A percentile compares a stretch with the other conserved stretches of the same genome.
Conservation (phyloP, 2,113 vertebrate species). For the Urocitellus parryii region DNA sequence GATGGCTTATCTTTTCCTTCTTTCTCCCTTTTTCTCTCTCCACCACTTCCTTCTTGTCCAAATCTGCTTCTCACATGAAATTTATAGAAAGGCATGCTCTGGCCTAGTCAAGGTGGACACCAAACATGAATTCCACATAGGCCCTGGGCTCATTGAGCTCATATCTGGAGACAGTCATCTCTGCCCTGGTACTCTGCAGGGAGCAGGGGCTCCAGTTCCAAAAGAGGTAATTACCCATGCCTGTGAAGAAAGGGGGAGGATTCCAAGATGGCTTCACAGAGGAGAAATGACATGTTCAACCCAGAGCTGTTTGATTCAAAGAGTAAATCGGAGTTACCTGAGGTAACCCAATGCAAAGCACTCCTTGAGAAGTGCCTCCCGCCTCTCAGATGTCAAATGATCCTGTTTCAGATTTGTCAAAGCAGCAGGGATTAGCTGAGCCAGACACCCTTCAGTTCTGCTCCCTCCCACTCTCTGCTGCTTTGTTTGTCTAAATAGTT, state of each 20-base stretch:
- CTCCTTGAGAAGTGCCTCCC: constrained; percentile 61
- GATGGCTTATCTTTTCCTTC: background rate
- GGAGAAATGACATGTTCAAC: constrained; percentile 50
- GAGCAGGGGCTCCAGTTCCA: fast-evolving
- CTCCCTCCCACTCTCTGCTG: constrained; percentile 83
- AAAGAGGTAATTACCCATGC: background rate
- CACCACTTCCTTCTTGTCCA: background rate
- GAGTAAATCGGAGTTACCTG: constrained; percentile 61
- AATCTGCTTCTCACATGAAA: background rate
- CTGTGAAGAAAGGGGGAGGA: background rate
- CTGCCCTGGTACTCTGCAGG: background rate
- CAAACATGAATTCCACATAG: background rate
- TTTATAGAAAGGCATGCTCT: background rate
- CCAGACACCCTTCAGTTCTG: constrained; percentile 81
- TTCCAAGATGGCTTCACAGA: background rate
- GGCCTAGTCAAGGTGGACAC: background rate
- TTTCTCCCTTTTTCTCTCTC: background rate
- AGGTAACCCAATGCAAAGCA: constrained; percentile 53
- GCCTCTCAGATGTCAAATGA: constrained; percentile 82
- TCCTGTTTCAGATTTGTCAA: constrained; percentile 87
- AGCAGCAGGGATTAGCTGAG: constrained; percentile 85
- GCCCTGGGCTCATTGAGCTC: background rate
- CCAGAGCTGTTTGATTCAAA: constrained; percentile 49
- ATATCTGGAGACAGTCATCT: background rate
- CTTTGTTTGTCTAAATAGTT: constrained; percentile 90